Evolutionary conservation across 2,113 vertebrate genomes (phyloP).

Genomic region (Apaloderma vittatum): DNA sequence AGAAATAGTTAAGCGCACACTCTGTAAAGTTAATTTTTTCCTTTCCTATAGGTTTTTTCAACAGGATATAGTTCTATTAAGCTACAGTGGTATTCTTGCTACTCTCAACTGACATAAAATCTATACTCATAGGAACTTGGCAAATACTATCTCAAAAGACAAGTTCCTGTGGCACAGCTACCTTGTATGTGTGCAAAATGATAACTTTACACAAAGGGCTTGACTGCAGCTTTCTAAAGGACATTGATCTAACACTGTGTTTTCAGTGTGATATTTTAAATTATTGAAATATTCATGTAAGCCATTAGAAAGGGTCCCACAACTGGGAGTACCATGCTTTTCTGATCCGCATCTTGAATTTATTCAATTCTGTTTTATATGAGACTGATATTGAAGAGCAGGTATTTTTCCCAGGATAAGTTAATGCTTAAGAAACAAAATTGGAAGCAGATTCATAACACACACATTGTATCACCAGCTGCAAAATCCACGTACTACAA

Average conservation of each 20-base stretch:
- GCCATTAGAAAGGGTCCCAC: slow-evolving; percentile 43
- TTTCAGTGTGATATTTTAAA: slow-evolving; percentile 65
- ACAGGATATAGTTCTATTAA: slow-evolving; percentile 39
- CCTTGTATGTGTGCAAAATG: slow-evolving; percentile 55
- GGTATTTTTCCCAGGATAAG: background rate
- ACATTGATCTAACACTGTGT: slow-evolving; percentile 40
- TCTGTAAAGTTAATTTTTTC: background rate
- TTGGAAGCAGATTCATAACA: background rate
- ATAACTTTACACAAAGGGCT: slow-evolving; percentile 51
- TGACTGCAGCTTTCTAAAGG: slow-evolving; percentile 44
- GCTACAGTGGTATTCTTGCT: background rate
- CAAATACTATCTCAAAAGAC: slow-evolving; percentile 20
- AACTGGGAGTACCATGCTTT: slow-evolving; percentile 1
- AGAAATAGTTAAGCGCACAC: background rate
- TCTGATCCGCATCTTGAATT: slow-evolving; percentile 29
- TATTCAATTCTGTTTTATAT: slow-evolving; percentile 5
- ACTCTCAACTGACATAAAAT: slow-evolving; percentile 67
- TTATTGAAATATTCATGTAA: slow-evolving; percentile 74
- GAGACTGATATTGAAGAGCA: background rate
- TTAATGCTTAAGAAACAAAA: slow-evolving; percentile 26
- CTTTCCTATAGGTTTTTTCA: background rate
- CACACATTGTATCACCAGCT: background rate
- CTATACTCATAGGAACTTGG: slow-evolving; percentile 44
- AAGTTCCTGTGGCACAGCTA: slow-evolving; percentile 11
- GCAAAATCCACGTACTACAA: background rate